Evolutionary conservation across 1,140 invertebrate species (phyloP).

Genomic region (Eupristina koningsbergeri): DNA sequence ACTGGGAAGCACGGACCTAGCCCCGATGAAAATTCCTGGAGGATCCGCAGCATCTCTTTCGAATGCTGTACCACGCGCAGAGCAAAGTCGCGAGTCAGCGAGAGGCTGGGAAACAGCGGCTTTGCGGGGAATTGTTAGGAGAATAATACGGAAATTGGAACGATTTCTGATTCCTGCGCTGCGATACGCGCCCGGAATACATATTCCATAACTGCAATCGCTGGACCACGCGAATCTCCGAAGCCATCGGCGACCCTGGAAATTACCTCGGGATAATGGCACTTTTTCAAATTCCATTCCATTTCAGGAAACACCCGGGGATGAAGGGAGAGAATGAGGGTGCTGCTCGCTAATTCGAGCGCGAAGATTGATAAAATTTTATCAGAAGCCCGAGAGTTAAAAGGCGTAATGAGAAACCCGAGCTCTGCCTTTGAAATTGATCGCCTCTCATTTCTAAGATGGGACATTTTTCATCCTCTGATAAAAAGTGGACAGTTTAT

Average conservation of each 20-base stretch:
- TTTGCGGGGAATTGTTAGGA: constrained; percentile 44
- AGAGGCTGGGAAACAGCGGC: neutral
- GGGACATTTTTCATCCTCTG: constrained; percentile 1
- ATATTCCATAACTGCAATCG: neutral
- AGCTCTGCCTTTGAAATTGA: neutral
- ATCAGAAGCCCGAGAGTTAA: neutral
- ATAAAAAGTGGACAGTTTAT: constrained; percentile 3
- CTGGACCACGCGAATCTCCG: neutral
- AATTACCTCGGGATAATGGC: neutral
- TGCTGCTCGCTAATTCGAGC: neutral
- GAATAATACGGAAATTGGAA: constrained; percentile 50
- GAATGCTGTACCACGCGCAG: neutral
- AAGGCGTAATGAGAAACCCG: constrained; percentile 4
- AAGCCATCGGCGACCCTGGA: neutral
- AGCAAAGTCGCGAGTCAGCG: neutral
- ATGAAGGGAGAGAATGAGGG: too few species aligned
- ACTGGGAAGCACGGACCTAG: too few species aligned
- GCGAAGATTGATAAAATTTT: neutral
- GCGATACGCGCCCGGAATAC: constrained; percentile 31
- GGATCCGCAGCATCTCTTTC: neutral
- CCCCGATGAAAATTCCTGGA: neutral
- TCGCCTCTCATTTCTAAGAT: neutral
- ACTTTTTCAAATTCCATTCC: neutral
- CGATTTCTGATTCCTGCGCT: constrained; percentile 38
- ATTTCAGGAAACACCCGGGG: neutral